A percentile compares a stretch with the other conserved stretches of the same genome.
These are phyloP conservation scores for Semicossyphus pulcher DNA, from an alignment of 2,113 vertebrate species.

Conservation along the genomic window DNA sequence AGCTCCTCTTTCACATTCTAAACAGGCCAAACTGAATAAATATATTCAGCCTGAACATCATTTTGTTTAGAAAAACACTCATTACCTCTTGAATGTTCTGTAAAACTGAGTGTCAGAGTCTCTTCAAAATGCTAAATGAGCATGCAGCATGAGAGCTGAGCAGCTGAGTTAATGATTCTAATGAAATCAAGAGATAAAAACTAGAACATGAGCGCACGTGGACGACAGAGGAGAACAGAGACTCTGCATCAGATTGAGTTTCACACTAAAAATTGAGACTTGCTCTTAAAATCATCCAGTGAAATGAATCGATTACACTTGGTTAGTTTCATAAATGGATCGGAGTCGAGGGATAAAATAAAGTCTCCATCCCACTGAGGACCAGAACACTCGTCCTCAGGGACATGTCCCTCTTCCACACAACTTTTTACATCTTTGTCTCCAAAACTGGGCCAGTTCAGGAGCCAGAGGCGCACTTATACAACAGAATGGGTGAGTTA, in stretches of 20 bases:
- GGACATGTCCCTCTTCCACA: constrained; percentile 22
- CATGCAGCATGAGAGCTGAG: neutral
- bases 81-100: neutral
- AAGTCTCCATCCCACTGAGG: constrained; percentile 13
- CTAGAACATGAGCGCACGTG: neutral
- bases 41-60: neutral
- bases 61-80: neutral
- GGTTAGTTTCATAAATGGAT: constrained; percentile 46
- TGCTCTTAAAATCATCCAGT: constrained; percentile 9
- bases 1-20: constrained; percentile 44
- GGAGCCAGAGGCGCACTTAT: neutral
- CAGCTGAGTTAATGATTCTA: neutral
- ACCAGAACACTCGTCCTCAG: neutral
- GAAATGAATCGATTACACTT: constrained; percentile 38
- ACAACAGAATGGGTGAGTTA: neutral
- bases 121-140: constrained; percentile 15
- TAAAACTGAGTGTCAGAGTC: neutral
- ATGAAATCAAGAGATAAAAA: neutral
- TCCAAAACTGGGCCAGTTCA: constrained; percentile 36
- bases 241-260: neutral
- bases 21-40: constrained; percentile 31
- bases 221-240: neutral
- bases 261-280: constrained; percentile 2
- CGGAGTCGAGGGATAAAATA: constrained; percentile 21
- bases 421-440: constrained; percentile 30